Evolutionary conservation across 1,140 invertebrate genomes (phyloP).

Genomic region (Bathynomus jamesi): DNA sequence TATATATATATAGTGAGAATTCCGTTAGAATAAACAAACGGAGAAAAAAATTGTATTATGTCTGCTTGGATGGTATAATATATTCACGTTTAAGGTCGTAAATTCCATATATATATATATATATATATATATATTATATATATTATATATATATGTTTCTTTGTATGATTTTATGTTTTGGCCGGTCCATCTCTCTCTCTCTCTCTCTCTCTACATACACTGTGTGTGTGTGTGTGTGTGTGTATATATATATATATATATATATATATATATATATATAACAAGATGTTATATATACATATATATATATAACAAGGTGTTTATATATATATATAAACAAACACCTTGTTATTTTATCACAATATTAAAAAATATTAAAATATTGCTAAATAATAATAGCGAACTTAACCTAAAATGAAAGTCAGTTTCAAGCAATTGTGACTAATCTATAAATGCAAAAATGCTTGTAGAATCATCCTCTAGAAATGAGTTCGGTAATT

Average conservation of each 20-base stretch:
- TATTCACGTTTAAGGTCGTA: background rate
- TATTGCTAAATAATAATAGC: too few species aligned
- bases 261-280: conserved; percentile 3
- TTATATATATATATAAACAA: background rate
- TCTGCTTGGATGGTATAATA: too few species aligned
- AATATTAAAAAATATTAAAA: too few species aligned
- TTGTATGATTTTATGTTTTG: too few species aligned
- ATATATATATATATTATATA: background rate
- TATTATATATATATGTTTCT: background rate
- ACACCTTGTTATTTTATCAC: too few species aligned
- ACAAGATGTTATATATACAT: background rate
- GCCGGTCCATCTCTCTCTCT: too few species aligned
- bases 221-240: background rate
- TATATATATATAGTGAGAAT: background rate
- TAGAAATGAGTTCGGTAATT: background rate
- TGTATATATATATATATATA: conserved; percentile 1
- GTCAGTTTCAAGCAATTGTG: too few species aligned
- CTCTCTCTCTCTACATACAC: background rate
- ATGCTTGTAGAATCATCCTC: background rate
- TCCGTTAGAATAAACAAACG: too few species aligned
- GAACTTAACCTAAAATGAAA: too few species aligned
- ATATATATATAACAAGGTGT: conserved; percentile 3
- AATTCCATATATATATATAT: background rate
- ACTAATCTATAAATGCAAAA: too few species aligned
- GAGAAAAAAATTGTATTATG: too few species aligned